Base-by-base conservation (phyloP, 2,888 invertebrate genomes). In the Rhagium mordax region DNA sequence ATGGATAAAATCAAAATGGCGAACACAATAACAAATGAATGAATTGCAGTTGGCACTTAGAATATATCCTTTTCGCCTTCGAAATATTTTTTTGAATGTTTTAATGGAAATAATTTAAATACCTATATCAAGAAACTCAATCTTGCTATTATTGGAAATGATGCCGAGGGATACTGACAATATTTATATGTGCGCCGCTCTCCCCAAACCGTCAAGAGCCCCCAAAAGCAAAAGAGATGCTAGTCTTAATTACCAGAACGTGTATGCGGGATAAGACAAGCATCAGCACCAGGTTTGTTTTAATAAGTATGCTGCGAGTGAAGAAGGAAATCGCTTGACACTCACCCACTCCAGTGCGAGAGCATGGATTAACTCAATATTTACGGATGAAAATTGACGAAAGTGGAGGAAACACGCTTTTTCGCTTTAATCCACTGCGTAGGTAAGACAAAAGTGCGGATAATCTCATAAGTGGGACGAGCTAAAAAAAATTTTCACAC, bases 361-460 rank as follows among this genome's bases (percentile, higher is more conserved):
- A 79, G 77, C 81, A 81, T 79, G 85, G 87, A 87, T 88, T 87
- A 88, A 84, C 85, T 84, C 87, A 87, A 87, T 88, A 87, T 88
- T 88, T 88, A 86, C 87, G 84, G 85, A 88, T 86, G 87, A 86
- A 88, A 88, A 88, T 88, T 88, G 88, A 87, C 87, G 86, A 84
- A 84, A 83, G 78, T 77, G 75, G 77, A 77, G 75, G 72, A 77
- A 75, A 74, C 71, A 69, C 68, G 74, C 72, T 75, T 77, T 77
- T 77, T 77, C 73, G 64, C 72, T 68, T 68, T 75, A 72, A 75
- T 75, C 75, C 72, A 62, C 51, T 21, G 33, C 51, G 59, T 60
- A 61, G 53, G 53, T 53, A 53, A 65, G 15, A 48, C 21, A 65
- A 61, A 61, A 47, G 61, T 61, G 61, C 15, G 61, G 18, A 20